Evolutionary conservation across 2,797 vertebrate genomes (phyloP).

Genomic region (Apodemus agrarius): DNA sequence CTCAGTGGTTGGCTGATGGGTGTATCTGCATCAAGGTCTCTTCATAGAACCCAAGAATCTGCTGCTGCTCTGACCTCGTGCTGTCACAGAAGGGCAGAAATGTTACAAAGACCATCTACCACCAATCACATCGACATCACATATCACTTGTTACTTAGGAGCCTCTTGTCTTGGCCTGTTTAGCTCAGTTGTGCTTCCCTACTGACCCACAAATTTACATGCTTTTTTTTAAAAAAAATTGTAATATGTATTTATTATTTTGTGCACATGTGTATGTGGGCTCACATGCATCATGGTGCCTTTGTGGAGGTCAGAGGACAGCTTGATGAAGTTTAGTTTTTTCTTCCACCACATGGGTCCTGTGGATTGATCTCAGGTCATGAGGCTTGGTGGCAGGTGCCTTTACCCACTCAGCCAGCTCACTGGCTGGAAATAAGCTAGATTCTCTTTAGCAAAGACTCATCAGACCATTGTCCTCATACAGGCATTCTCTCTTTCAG

Average conservation of each 20-base stretch:
- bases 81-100: background rate
- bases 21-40: background rate
- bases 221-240: background rate
- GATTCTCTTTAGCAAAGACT: background rate
- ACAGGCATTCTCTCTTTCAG: constrained; percentile 83
- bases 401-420: background rate
- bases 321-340: background rate
- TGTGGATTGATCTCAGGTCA: background rate
- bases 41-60: background rate
- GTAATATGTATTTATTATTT: background rate
- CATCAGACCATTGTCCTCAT: background rate
- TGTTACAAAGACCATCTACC: background rate
- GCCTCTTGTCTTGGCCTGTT: background rate
- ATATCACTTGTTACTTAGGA: background rate
- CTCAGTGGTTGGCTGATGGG: background rate
- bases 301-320: background rate
- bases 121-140: background rate
- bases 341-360: background rate
- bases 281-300: background rate
- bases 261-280: background rate
- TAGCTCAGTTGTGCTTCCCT: background rate
- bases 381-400: background rate
- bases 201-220: background rate
- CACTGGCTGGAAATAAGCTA: background rate
- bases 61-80: background rate